Evolutionary conservation across 2,797 vertebrate species (phyloP), one percentile per base, ranked within the genome.

Genomic region (Gobionotothen gibberifrons): DNA sequence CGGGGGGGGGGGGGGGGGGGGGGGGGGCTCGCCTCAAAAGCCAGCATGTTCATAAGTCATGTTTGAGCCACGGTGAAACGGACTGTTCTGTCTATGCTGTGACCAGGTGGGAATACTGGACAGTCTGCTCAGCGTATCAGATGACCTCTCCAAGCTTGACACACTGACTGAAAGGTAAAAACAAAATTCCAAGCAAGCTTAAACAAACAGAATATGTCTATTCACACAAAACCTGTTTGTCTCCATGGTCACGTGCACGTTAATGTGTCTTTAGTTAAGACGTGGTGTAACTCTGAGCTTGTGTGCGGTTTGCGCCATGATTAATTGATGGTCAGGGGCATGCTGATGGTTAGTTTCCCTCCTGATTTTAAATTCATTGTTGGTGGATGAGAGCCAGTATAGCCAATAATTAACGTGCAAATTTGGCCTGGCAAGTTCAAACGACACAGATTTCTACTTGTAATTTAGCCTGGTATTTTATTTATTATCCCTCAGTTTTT

Each of bases 51-150:
- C 5, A 19, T 9, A 40, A 44, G 6, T 19, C 0, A n/a, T 13
- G 26, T 71, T 42, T 36, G 36, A 9, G 36, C 44, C 46, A 29
- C 46, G 60, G 29, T 69, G 15, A 71, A 43, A 47, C 72, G 74
- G 69, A 76, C 55, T 57, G 48, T 44, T 44, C 22, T 61, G 64
- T 85, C 21, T 69, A 0, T 72, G 53, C 59, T 21, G 47, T 84
- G 78, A 78, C 66, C 79, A 99, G 98, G 96, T 99, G 90, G 98
- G 97, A 80, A 97, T 96, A 58, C 91, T 99, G 92, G 97, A 99
- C 90, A 94, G 95, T 73, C 94, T 99, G 49, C 94, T 99, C 69
- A 93, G 94, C 67, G 94, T 98, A 81, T 97, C 97, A 43, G 97
- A 99, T 86, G 96, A 98, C 78, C 92, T 99, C 89, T 95, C 94